phyloP scores from a whole-genome alignment of 2,113 vertebrate species.

The Suricata suricatta region DNA sequence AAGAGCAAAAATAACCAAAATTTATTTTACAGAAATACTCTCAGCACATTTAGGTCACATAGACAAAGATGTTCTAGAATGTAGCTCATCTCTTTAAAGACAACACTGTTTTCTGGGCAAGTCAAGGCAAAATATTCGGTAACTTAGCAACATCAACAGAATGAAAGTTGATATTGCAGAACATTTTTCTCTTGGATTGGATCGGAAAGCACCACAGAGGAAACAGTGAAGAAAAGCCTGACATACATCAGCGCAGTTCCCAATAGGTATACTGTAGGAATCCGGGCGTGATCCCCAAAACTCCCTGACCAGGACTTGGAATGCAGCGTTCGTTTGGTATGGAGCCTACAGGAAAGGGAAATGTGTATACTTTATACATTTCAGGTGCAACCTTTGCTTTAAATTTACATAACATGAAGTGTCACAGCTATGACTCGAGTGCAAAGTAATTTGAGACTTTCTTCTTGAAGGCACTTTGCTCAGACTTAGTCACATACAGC shows the following conservation, averaged over 20 bases:
- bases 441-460: not conserved
- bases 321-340: not conserved
- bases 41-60: not conserved
- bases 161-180: not conserved
- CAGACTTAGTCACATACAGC: rapidly evolving
- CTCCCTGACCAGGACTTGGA: not conserved
- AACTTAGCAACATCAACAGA: slow-evolving; percentile 60
- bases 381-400: not conserved
- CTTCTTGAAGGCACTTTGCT: not conserved
- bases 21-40: not conserved
- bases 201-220: not conserved
- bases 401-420: not conserved
- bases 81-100: slow-evolving; percentile 25
- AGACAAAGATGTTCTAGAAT: not conserved
- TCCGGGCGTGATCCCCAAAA: rapidly evolving
- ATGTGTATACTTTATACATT: not conserved
- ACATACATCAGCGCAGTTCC: rapidly evolving
- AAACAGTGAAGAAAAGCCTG: not conserved
- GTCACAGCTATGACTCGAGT: not conserved
- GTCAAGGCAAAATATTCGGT: slow-evolving; percentile 38
- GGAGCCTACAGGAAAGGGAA: not conserved
- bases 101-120: slow-evolving; percentile 46
- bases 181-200: not conserved
- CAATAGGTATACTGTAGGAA: rapidly evolving
- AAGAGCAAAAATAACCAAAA: not conserved